Evolutionary conservation across 35 echinoderm and acorn worm genomes (phyloP).

Genomic region (Apostichopus parvimensis): DNA sequence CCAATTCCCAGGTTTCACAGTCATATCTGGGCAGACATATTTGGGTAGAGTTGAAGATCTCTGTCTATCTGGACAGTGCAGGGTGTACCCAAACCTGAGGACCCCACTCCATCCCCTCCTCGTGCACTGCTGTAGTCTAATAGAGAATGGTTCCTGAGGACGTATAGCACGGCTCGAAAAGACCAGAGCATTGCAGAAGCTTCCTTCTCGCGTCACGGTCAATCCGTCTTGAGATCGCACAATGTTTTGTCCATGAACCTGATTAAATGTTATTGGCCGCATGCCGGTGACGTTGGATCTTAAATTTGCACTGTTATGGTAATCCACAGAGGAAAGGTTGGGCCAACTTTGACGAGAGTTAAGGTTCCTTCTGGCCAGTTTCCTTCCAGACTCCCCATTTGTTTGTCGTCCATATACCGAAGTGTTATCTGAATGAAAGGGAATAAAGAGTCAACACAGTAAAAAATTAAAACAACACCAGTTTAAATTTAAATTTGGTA

Average conservation of each 20-base stretch:
- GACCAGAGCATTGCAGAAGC: conserved; percentile 97
- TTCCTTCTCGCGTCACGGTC: conserved; percentile 45
- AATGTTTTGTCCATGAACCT: conserved; percentile 90
- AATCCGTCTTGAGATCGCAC: conserved; percentile 63
- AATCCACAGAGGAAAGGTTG: conserved; percentile 18
- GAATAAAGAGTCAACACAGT: background rate
- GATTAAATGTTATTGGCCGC: conserved; percentile 69
- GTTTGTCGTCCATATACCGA: conserved; percentile 16
- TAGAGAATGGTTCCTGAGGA: conserved; percentile 62
- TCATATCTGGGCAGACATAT: conserved; percentile 97
- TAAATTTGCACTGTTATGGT: conserved; percentile 45
- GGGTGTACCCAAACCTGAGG: conserved; percentile 87
- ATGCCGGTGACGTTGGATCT: conserved; percentile 23
- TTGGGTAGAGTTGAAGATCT: conserved; percentile 63
- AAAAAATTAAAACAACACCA: no score
- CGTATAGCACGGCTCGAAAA: conserved; percentile 78
- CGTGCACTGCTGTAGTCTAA: conserved; percentile 78
- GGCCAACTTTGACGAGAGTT: conserved; percentile 31
- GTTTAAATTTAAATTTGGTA: no score
- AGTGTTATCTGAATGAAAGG: background rate
- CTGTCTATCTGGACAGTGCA: conserved; percentile 67
- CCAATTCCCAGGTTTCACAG: conserved; percentile 89
- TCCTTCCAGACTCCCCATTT: background rate
- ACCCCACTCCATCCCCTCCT: conserved; percentile 92
- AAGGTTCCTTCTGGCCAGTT: conserved; percentile 30